Conservation (phyloP, 2,113 vertebrate genomes). For the Terrapene triunguis region DNA sequence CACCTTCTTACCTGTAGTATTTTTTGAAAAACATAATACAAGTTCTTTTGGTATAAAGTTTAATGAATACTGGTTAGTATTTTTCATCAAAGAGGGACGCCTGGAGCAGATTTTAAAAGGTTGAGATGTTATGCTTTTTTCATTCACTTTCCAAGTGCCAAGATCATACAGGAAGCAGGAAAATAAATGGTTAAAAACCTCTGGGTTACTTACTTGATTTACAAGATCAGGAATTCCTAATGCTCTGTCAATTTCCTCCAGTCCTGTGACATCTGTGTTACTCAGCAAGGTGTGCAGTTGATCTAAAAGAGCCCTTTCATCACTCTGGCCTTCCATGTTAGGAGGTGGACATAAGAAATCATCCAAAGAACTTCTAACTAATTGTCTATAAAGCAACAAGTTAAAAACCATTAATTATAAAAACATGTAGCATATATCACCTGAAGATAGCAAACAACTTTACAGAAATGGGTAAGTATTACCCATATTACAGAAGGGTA, state of each 20-base stretch:
- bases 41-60: neutral
- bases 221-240: constrained; percentile 97
- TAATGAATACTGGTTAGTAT: neutral
- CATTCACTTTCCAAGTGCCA: neutral
- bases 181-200: constrained; percentile 19
- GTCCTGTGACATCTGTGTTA: constrained; percentile 90
- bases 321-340: constrained; percentile 89
- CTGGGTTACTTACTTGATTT: constrained; percentile 85
- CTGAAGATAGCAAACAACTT: neutral
- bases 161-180: neutral
- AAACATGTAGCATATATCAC: neutral
- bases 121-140: neutral
- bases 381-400: constrained; percentile 78
- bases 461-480: neutral
- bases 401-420: neutral
- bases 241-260: constrained; percentile 96
- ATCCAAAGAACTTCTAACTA: constrained; percentile 89
- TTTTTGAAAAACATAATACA: neutral
- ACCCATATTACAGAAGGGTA: neutral
- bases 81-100: neutral
- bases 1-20: neutral
- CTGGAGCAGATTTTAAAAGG: neutral
- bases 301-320: constrained; percentile 93
- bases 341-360: constrained; percentile 89
- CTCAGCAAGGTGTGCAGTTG: constrained; percentile 95